These are phyloP conservation scores for Hydra vulgaris DNA, from an alignment of 30 jellyfish, hydroid and myxozoan genomes.

Conservation along the genomic window DNA sequence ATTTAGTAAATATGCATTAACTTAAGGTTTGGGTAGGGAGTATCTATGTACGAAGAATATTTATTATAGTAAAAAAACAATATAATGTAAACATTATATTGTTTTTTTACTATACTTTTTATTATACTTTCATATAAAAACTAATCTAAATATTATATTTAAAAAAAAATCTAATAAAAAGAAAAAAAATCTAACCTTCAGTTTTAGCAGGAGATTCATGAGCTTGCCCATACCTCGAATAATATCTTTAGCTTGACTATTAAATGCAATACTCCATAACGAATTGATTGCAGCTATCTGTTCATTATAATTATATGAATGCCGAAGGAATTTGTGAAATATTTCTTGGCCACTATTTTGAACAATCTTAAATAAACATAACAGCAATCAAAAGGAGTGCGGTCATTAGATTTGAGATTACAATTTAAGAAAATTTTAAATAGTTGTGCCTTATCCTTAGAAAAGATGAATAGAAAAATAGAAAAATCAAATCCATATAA, in stretches of 20 bases:
- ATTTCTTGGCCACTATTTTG: slow-evolving; percentile 46
- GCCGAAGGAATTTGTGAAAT: slow-evolving; percentile 27
- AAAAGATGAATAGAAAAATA: too few relatives aligned
- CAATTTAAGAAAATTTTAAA: too few relatives aligned
- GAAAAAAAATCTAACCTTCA: slow-evolving; percentile 20
- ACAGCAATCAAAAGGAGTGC: neutral
- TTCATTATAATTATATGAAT: slow-evolving; percentile 48
- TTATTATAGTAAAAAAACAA: too few relatives aligned
- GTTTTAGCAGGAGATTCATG: slow-evolving; percentile 28
- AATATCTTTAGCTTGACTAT: slow-evolving; percentile 46
- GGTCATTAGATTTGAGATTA: too few relatives aligned
- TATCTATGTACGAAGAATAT: too few relatives aligned
- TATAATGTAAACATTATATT: too few relatives aligned
- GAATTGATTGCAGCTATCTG: slow-evolving; percentile 41
- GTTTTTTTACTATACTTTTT: too few relatives aligned
- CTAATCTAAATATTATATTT: neutral
- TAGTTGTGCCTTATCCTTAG: too few relatives aligned
- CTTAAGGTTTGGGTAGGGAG: too few relatives aligned
- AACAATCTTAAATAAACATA: slow-evolving; percentile 27
- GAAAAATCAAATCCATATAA: too few relatives aligned
- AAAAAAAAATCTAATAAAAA: neutral
- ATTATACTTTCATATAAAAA: too few relatives aligned
- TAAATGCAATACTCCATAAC: slow-evolving; percentile 56
- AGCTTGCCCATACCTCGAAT: slow-evolving; percentile 35
- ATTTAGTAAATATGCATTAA: too few relatives aligned